Conservation (phyloP, 2,888 invertebrate species). For the Drosophila formosana region DNA sequence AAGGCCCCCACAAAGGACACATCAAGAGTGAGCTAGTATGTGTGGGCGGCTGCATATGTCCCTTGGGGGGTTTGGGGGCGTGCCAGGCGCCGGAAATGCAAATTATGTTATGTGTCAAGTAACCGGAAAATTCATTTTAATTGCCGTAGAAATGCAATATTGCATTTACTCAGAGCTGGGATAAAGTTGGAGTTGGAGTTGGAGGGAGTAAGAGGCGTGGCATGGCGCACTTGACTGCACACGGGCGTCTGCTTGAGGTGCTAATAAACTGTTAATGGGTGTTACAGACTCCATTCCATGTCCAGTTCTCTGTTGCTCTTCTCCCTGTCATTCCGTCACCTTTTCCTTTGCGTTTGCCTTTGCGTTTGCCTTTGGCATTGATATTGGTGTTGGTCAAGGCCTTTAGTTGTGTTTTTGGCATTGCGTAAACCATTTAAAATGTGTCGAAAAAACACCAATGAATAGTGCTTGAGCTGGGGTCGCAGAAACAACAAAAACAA, state of each 20-base stretch:
- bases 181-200: not conserved
- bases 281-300: slow-evolving; percentile 11
- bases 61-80: slow-evolving; percentile 1
- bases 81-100: slow-evolving; percentile 78
- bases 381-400: not conserved
- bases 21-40: slow-evolving; percentile 21
- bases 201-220: slow-evolving; percentile 5
- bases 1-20: slow-evolving; percentile 42
- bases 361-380: not conserved
- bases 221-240: slow-evolving; percentile 23
- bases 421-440: slow-evolving; percentile 34
- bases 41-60: not conserved
- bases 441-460: slow-evolving; percentile 28
- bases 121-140: slow-evolving; percentile 84
- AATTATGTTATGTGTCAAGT: slow-evolving; percentile 85
- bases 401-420: slow-evolving; percentile 6
- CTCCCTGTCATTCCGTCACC: not conserved
- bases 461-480: slow-evolving; percentile 1
- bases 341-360: not conserved
- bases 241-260: slow-evolving; percentile 37
- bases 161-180: slow-evolving; percentile 46
- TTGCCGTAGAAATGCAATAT: slow-evolving; percentile 81
- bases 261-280: slow-evolving; percentile 66
- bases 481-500: not conserved
- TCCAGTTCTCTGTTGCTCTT: not conserved